Conservation (phyloP, 1,140 invertebrate species). For the Ceratoteleas bidentatus region DNA sequence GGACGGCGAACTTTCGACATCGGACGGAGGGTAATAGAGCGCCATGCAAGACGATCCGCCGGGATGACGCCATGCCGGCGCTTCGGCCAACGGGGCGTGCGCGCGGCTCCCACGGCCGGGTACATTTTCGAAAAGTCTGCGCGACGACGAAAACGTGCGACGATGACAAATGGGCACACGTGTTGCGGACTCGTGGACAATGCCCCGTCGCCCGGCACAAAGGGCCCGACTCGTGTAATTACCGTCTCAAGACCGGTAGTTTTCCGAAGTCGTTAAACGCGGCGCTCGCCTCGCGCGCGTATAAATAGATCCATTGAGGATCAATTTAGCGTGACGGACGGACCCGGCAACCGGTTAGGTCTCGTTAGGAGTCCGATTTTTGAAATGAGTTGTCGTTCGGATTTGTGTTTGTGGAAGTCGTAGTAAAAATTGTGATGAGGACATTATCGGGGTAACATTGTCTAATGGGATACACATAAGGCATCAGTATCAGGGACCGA, state of each 20-base stretch:
- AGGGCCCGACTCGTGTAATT: slow-evolving; percentile 16
- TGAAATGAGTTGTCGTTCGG: too few species aligned
- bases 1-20: slow-evolving; percentile 53
- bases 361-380: too few species aligned
- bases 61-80: slow-evolving; percentile 79
- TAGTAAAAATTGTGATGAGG: too few species aligned
- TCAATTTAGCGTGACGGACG: slow-evolving; percentile 27
- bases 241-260: slow-evolving; percentile 38
- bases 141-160: slow-evolving; percentile 6
- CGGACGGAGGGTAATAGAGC: slow-evolving; percentile 62
- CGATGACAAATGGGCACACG: slow-evolving; percentile 55
- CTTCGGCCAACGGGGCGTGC: slow-evolving; percentile 59
- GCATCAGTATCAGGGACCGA: too few species aligned
- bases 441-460: too few species aligned
- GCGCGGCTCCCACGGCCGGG: slow-evolving; percentile 23
- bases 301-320: slow-evolving; percentile 38
- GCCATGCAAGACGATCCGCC: slow-evolving; percentile 75
- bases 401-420: too few species aligned
- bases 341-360: too few species aligned
- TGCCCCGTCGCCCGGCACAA: slow-evolving; percentile 33
- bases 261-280: slow-evolving; percentile 25
- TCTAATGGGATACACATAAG: too few species aligned
- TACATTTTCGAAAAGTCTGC: slow-evolving; percentile 6
- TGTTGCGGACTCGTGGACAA: slow-evolving; percentile 50
- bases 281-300: not conserved